Base-by-base conservation (phyloP, 2,888 invertebrate species). In the Laothoe populi region DNA sequence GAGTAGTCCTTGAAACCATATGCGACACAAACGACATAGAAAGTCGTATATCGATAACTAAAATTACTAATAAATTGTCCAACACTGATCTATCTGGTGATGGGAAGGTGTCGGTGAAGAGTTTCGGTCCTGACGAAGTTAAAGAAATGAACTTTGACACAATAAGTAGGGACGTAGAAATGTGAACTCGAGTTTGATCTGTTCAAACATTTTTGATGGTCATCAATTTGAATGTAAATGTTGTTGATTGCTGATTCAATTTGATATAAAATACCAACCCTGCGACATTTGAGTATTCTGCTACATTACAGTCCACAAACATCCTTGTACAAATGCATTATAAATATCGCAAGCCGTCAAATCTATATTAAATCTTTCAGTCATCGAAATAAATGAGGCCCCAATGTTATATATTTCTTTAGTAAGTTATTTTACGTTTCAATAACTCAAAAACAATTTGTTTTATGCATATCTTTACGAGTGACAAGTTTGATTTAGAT, bases 11-110 rank as follows among this genome's bases (percentile, higher is more conserved):
- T 75, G 90, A 89, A 72, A 77, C 82, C 4, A 83, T 88, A 67
- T 87, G 87, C 66, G 91, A 90, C 67, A 81, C 84, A 8, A 90
- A 87, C 65, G 93, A 93, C 64, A 86, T 93, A 66, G 93, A 93
- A 69, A 92, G 87, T 79, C 86, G 90, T 64, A 93, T 93, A 75
- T 90, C 93, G n/a, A 92, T 93, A 65, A 92, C 92, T 2, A 93
- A 93, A 76, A 93, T 93, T 63, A 92, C 91, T 2, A 93, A 93
- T 73, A 92, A 91, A 65, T 64, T 92, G 44, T 90, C 90, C 0
- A 87, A 79, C 74, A 89, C 91, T 11, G 92, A 91, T 58, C 66
- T 89, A 7, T 79, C 83, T 0, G 85, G 82, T 11, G 84, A 84
- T 4, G 85, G 83, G 0, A 83, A 80, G 64, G 81, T 87, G 16